Base-by-base conservation (phyloP, 2,888 invertebrate species). In the Callyntrura guangdongensis region DNA sequence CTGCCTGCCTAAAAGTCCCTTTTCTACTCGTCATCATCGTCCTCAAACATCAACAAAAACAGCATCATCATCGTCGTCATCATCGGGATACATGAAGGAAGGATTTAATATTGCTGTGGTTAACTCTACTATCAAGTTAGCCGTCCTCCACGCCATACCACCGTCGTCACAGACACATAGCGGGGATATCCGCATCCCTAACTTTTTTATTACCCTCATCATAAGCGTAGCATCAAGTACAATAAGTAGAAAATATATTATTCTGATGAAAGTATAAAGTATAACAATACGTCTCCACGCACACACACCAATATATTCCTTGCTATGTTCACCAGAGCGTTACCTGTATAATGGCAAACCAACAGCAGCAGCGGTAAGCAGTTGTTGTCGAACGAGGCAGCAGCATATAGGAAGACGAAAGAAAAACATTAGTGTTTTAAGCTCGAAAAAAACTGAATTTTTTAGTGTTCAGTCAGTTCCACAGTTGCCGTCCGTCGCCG, bases 11-110 rank as follows among this genome's bases (percentile, higher is more conserved):
- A 49, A n/a, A 67, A 67, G 56, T 49, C 56, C 69, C 53, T 69
- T 69, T 84, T n/a, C 49, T 22, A 11, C 2, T 81, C 81, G 17
- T 81, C 77, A 53, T 77, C 47, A 20, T 77, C 77, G 12, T 82
- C 81, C 9, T 82, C 81, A 11, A 84, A 84, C 67, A 74, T 49
- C 74, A 74, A 47, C 74, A 74, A 74, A 47, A 74, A 74, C 47
- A 74, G 74, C 74, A 53, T 84, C 64, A 84, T 84, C 69, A 84
- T 74, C 74, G 47, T 47, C 45, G 20, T n/a, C n/a, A n/a, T n/a
- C 17, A 61, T 17, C 20, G 47, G 0, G 11, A 74, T 17, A 20
- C 47, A 20, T 47, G 6, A 45, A 36, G 45, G 45, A 69, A 69
- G 69, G 69, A n/a, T 69, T 69, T 8, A n/a, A 14, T 45, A 17